Evolutionary conservation across 2,888 invertebrate genomes (phyloP), one percentile per base, ranked within the genome.

Genomic region (Acrocyrtus sp.): DNA sequence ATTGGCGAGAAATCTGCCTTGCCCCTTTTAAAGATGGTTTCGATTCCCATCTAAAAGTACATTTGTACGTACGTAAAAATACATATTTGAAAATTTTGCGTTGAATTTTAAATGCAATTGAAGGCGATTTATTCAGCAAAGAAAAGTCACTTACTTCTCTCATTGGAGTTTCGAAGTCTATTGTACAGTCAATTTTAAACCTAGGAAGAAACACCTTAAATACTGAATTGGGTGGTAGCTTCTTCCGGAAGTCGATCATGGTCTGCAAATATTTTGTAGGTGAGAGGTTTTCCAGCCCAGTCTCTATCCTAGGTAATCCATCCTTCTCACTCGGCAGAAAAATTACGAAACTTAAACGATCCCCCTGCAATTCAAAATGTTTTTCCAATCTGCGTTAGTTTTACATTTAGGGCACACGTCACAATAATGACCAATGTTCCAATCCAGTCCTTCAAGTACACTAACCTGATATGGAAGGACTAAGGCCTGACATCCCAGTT

Each of bases 101-200:
- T n/a, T n/a, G n/a, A n/a, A n/a, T n/a, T n/a, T n/a, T n/a, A n/a
- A n/a, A n/a, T n/a, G n/a, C n/a, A n/a, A n/a, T n/a, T n/a, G n/a
- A n/a, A n/a, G n/a, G n/a, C n/a, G n/a, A n/a, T n/a, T n/a, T n/a
- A n/a, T n/a, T n/a, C n/a, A n/a, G n/a, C n/a, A n/a, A n/a, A n/a
- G n/a, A n/a, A n/a, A n/a, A n/a, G n/a, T n/a, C n/a, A n/a, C n/a
- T n/a, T 47, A 72, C 72, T 53, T 72, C 72, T 60, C 66, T 65
- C 60, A 72, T 39, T 24, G 72, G 72, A 15, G 53, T 24, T 54
- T 65, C 21, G 3, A 66, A 60, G 26, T 72, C 72, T 3, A 72
- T 24, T 12, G 72, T 72, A 10, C 53, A 72, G n/a, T 72, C 72
- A 26, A 72, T 60, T 26, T 27, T 51, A 72, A 60, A 15, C 45